These are phyloP conservation scores for Tanytarsus gracilentus DNA, from an alignment of 2,888 invertebrate genomes.

Conservation along the genomic window DNA sequence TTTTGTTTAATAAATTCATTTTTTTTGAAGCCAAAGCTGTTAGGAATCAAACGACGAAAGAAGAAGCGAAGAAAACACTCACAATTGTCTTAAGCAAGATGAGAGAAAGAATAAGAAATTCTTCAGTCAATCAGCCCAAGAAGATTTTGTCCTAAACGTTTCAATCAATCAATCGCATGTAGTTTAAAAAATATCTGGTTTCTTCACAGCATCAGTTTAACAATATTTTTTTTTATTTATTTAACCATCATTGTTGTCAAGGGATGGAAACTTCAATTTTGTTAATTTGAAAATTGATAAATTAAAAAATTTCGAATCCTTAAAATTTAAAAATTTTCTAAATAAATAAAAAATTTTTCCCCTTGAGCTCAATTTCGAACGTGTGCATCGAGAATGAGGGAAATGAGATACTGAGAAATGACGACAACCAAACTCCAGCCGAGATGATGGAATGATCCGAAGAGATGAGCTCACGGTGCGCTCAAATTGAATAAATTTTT, in stretches of 20 bases:
- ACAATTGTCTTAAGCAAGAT: background rate
- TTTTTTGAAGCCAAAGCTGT: background rate
- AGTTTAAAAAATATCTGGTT: constrained; percentile 8
- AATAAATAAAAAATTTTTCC: too few relatives aligned
- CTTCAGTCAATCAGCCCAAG: background rate
- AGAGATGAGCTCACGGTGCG: constrained; percentile 24
- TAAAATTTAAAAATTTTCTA: too few relatives aligned
- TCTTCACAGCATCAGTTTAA: constrained; percentile 10
- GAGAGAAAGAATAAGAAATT: background rate
- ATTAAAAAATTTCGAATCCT: too few relatives aligned
- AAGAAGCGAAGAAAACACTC: too few relatives aligned
- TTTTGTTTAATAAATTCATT: background rate
- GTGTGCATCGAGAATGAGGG: too few relatives aligned
- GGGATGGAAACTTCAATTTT: too few relatives aligned
- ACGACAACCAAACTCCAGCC: constrained; percentile 7
- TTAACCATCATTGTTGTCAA: background rate
- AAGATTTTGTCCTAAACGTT: constrained; percentile 24
- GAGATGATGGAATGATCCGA: constrained; percentile 23
- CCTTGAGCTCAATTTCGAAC: too few relatives aligned
- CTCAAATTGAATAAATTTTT: constrained; percentile 21
- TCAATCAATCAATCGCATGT: constrained; percentile 24
- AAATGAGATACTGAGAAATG: too few relatives aligned
- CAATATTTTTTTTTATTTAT: background rate
- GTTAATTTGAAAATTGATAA: too few relatives aligned
- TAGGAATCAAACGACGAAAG: background rate